Evolutionary conservation across 1,140 invertebrate genomes (phyloP).

Genomic region (Drosophila arawakana): DNA sequence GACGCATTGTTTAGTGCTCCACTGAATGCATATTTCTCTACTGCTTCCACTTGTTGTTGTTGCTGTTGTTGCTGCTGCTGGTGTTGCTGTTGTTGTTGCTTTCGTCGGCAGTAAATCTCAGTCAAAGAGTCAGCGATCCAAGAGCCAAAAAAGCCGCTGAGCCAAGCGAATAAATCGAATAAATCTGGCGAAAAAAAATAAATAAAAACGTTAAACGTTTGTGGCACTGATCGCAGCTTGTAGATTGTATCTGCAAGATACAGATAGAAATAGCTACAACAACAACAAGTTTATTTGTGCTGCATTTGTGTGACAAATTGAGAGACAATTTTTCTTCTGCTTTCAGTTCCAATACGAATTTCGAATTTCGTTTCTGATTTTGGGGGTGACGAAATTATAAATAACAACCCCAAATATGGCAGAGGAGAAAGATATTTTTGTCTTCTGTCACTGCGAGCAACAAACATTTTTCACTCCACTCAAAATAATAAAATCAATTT

Average conservation of each 20-base stretch:
- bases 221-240: conserved; percentile 59
- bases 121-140: conserved; percentile 44
- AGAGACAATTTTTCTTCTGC: not conserved
- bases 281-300: conserved; percentile 7
- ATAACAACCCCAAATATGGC: conserved; percentile 45
- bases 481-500: not conserved
- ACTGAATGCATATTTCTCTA: conserved; percentile 25
- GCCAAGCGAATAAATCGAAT: conserved; percentile 42
- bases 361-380: conserved; percentile 4
- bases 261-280: conserved; percentile 23
- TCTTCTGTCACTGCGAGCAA: not conserved
- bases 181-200: conserved; percentile 52
- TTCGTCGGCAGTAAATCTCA: conserved; percentile 61
- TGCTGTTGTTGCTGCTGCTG: conserved; percentile 22
- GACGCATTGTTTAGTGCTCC: conserved; percentile 15
- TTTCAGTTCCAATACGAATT: not conserved
- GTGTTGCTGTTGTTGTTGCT: conserved; percentile 20
- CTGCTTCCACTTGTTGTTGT: conserved; percentile 10
- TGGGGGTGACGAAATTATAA: conserved; percentile 46
- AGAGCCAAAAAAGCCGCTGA: conserved; percentile 24
- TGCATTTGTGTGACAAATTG: conserved; percentile 37
- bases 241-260: conserved; percentile 19
- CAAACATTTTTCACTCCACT: conserved; percentile 14
- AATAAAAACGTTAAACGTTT: conserved; percentile 61
- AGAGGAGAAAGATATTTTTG: conserved; percentile 40